Base-by-base conservation (phyloP, 2,113 vertebrate genomes). In the Cavia aperea region DNA sequence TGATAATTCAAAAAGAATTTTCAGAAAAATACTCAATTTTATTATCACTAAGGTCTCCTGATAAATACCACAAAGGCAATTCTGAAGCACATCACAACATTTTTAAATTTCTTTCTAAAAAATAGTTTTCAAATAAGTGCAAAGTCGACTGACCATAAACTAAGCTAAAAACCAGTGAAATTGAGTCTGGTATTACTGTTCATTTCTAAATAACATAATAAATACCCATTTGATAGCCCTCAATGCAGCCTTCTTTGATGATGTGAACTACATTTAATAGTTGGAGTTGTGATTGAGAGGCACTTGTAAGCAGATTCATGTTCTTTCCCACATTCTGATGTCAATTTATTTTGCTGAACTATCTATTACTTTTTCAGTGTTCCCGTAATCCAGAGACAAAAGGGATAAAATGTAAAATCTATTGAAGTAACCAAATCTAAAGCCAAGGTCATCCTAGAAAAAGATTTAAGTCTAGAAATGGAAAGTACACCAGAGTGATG, bases 51-150 rank as follows among this genome's bases (percentile, higher is more conserved):
- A 29, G 86, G 19, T 78, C 46, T 14, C 46, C 82, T 93, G 19
- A 60, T 81, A 19, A 21, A 60, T 85, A 23, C 16, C 49, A 90
- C 11, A 81, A 81, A 10, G 21, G 0, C 43, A 91, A 94, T 66
- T 90, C 49, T 93, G 54, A 92, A 91, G 68, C 39, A 70, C 43
- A 75, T 56, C 86, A 87, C 93, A 91, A 93, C 95, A 93, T 90
- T 82, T 36, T 93, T 73, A 88, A 43, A 87, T 96, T 72, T 95
- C 63, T 63, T 95, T 97, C 77, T 92, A 86, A 96, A 96, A 81
- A 87, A 88, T 43, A n/a, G 65, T 92, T 92, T 62, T 96, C 70
- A 95, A 95, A 84, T 65, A 97, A 95, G 7, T 26, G 7, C 86
- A 49, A 82, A 97, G 94, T 88, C 21, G 56, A 89, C 46, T 95